Evolutionary conservation across 1,140 invertebrate genomes (phyloP).

Genomic region (Apis cerana): DNA sequence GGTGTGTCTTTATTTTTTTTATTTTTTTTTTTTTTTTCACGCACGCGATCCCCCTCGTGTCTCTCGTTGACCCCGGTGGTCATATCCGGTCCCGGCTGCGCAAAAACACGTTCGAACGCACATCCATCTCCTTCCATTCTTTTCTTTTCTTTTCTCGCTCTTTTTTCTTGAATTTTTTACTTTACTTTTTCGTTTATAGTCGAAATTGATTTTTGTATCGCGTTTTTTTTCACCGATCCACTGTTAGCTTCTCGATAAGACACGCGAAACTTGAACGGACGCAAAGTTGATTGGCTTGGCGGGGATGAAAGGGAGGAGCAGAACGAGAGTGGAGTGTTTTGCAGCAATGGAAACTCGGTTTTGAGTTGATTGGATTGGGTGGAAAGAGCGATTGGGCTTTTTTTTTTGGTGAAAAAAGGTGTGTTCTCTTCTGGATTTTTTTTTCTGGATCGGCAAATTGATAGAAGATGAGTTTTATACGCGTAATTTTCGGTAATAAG

Average conservation of each 20-base stretch:
- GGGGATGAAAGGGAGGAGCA: neutral
- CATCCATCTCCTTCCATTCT: constrained; percentile 5
- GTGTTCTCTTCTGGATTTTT: neutral
- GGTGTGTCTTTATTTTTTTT: neutral
- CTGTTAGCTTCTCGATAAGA: constrained; percentile 19
- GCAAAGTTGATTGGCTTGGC: neutral
- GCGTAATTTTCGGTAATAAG: neutral
- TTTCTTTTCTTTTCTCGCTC: too few relatives aligned
- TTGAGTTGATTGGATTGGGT: constrained; percentile 19
- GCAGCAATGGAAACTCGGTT: constrained; percentile 1
- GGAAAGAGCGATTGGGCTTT: neutral
- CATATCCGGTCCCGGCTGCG: constrained; percentile 7
- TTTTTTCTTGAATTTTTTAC: neutral
- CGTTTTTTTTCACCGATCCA: neutral
- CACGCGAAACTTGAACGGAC: neutral
- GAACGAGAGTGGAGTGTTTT: neutral
- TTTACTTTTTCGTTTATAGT: neutral
- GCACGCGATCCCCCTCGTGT: neutral
- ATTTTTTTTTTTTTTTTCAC: neutral
- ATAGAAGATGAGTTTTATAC: neutral
- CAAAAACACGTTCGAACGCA: constrained; percentile 18
- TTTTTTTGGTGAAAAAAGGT: neutral
- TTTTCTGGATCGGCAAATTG: neutral
- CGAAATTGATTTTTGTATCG: too few relatives aligned
- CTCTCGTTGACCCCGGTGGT: neutral